Conservation (phyloP, 2,888 invertebrate genomes). For the Gerosis bhagava region DNA sequence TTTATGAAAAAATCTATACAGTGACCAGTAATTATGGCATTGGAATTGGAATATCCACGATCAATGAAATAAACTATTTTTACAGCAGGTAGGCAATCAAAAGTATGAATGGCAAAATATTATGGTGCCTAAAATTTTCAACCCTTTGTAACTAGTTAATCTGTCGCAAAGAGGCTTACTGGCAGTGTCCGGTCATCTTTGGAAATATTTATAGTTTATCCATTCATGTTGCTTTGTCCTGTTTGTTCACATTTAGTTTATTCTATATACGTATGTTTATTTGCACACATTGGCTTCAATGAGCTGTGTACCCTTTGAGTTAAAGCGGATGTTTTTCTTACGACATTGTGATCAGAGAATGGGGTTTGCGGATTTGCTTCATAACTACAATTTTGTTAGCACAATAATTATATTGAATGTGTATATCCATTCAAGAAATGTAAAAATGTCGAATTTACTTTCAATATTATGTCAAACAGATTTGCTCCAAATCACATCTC, state of each 20-base stretch:
- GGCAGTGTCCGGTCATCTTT: constrained; percentile 41
- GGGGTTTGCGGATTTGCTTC: constrained; percentile 43
- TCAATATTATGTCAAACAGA: constrained; percentile 22
- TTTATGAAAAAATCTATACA: no score
- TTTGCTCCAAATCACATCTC: constrained; percentile 11
- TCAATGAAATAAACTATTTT: no score
- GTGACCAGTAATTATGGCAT: no score
- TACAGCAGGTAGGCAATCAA: constrained; percentile 15
- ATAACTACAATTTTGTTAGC: constrained; percentile 17
- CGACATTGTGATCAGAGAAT: constrained; percentile 47
- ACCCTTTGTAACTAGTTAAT: constrained; percentile 34
- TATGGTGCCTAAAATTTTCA: constrained; percentile 31
- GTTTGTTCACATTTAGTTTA: constrained; percentile 75
- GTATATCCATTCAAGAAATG: constrained; percentile 17
- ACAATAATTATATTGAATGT: constrained; percentile 34
- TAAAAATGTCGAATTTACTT: constrained; percentile 14
- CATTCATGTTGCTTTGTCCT: constrained; percentile 33
- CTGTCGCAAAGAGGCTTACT: constrained; percentile 17
- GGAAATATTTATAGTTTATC: constrained; percentile 58
- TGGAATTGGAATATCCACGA: no score
- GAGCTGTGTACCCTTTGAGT: constrained; percentile 52
- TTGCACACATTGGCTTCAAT: constrained; percentile 64
- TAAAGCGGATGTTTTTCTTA: constrained; percentile 69
- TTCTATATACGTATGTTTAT: constrained; percentile 55
- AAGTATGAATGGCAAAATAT: constrained; percentile 30